Percentiles rank a stretch among this genome's conserved stretches.
These are phyloP conservation scores for Oreortyx pictus DNA, from an alignment of 2,797 vertebrate genomes.

Conservation along the genomic window DNA sequence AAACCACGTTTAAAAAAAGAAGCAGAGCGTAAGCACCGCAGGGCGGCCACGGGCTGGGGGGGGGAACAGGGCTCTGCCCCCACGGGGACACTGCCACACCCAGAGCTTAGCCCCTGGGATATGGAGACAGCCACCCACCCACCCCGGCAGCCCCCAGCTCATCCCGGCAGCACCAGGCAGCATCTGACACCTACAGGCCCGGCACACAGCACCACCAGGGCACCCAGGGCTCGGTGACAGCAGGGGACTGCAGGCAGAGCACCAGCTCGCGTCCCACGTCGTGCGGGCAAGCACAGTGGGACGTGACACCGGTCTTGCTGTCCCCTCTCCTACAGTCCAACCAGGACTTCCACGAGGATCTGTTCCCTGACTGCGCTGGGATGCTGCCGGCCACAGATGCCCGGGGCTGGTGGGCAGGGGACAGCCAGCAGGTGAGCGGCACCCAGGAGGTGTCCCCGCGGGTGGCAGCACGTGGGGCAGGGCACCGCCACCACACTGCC, in stretches of 20 bases:
- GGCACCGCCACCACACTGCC: not conserved
- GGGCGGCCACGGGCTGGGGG: not conserved
- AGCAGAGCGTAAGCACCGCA: not conserved
- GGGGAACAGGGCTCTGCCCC: not conserved
- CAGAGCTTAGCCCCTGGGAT: not conserved
- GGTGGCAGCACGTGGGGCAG: not conserved
- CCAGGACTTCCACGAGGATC: slow-evolving; percentile 90
- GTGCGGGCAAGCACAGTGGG: not conserved
- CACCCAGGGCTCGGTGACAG: not conserved
- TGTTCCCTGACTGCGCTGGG: slow-evolving; percentile 89
- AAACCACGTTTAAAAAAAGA: not conserved
- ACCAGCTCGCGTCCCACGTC: not conserved
- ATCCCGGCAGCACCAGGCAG: not conserved
- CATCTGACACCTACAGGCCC: not conserved
- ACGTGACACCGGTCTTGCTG: fast-evolving
- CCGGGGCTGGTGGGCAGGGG: slow-evolving; percentile 91
- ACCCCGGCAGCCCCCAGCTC: not conserved
- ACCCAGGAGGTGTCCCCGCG: fast-evolving
- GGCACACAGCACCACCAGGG: fast-evolving
- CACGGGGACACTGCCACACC: not conserved
- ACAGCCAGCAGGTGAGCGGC: slow-evolving; percentile 85
- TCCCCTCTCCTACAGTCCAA: slow-evolving; percentile 67
- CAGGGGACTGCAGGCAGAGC: not conserved
- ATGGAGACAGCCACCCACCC: not conserved
- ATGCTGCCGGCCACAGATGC: slow-evolving; percentile 79